phyloP scores from a whole-genome alignment of 1,140 invertebrate genomes.

The Nephila pilipes region DNA sequence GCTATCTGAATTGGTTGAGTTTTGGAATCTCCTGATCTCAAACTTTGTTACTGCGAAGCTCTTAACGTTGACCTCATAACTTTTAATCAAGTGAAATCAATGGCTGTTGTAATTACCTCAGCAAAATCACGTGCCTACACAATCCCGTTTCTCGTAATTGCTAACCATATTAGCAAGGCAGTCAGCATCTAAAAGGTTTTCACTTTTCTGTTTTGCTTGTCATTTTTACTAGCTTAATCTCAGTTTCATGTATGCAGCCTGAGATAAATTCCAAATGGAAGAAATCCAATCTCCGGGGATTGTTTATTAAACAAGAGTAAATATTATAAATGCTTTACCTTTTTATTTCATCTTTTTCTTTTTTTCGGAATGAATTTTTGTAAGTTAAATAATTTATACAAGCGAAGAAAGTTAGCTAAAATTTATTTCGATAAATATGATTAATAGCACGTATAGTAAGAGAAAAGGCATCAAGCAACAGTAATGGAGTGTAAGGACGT shows the following conservation, averaged over 20 bases:
- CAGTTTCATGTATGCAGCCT: background rate
- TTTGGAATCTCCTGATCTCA: background rate
- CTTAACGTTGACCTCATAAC: constrained; percentile 28
- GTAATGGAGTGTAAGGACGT: too few relatives aligned
- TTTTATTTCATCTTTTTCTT: too few relatives aligned
- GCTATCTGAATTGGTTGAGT: background rate
- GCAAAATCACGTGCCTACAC: constrained; percentile 26
- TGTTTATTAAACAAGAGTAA: background rate
- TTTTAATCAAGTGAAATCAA: constrained; percentile 40
- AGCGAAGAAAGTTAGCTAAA: too few relatives aligned
- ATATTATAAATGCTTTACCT: too few relatives aligned
- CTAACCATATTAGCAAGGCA: constrained; percentile 50
- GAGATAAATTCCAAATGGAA: background rate
- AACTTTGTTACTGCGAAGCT: background rate
- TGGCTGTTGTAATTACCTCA: constrained; percentile 25
- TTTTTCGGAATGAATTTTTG: too few relatives aligned
- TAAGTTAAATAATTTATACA: too few relatives aligned
- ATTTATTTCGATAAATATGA: too few relatives aligned
- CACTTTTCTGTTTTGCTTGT: constrained; percentile 12
- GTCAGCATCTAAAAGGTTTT: constrained; percentile 22
- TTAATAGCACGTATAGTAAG: too few relatives aligned
- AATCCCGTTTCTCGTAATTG: constrained; percentile 47
- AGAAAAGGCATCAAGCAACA: too few relatives aligned
- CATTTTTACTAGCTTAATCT: background rate
- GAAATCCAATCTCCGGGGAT: background rate